These are phyloP conservation scores for Agrotis exclamationis DNA, from an alignment of 2,888 invertebrate species.

Conservation along the genomic window DNA sequence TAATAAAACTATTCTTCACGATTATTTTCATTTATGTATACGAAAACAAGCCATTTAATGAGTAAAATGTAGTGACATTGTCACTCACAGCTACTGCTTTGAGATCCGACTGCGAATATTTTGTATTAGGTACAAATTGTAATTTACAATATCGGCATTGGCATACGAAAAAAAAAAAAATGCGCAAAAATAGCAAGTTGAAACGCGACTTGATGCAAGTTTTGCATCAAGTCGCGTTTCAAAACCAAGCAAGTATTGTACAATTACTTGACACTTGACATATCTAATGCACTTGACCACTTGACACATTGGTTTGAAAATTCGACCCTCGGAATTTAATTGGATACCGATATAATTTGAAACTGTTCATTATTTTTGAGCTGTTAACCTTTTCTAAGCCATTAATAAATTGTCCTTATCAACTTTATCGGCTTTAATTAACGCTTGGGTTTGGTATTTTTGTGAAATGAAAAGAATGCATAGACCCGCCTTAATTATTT, in stretches of 20 bases:
- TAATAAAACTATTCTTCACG: neutral
- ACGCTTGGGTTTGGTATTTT: neutral
- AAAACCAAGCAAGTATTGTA: too few relatives aligned
- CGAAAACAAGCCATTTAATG: neutral
- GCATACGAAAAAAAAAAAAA: too few relatives aligned
- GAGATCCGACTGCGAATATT: neutral
- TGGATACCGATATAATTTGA: neutral
- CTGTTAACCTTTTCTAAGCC: conserved; percentile 1
- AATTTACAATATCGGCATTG: too few relatives aligned
- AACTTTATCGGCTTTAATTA: neutral
- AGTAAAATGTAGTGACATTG: too few relatives aligned
- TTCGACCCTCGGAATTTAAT: neutral
- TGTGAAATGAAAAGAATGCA: neutral
- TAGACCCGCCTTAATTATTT: neutral
- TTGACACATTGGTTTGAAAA: neutral
- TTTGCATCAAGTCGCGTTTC: too few relatives aligned
- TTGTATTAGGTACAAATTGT: too few relatives aligned
- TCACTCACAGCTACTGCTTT: too few relatives aligned
- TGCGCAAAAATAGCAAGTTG: too few relatives aligned
- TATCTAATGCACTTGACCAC: too few relatives aligned
- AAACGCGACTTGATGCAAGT: too few relatives aligned
- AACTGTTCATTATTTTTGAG: neutral
- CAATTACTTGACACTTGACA: too few relatives aligned
- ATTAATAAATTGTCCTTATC: conserved; percentile 25
- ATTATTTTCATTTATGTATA: too few relatives aligned